A percentile compares a stretch with the other conserved stretches of the same genome.
Evolutionary conservation across 2,113 vertebrate genomes (phyloP).

Genomic region (Helogale parvula): DNA sequence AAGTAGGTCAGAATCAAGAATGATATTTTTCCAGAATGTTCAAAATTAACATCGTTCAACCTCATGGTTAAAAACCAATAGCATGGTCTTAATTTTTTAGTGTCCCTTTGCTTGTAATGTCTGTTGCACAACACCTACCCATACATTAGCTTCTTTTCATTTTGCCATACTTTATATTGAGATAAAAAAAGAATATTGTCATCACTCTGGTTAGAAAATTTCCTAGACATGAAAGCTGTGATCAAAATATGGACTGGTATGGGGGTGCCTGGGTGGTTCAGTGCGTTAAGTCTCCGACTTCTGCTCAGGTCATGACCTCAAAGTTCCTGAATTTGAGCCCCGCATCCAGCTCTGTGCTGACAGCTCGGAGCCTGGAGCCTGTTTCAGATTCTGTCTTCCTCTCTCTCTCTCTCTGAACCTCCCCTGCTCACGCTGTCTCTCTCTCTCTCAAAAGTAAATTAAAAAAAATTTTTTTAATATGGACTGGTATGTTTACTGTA

Average conservation of each 20-base stretch:
- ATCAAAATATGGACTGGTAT: background rate
- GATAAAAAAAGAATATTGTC: background rate
- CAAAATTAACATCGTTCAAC: conserved; percentile 81
- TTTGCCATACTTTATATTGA: background rate
- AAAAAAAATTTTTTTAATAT: background rate
- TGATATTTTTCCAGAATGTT: conserved; percentile 80
- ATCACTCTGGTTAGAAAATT: background rate
- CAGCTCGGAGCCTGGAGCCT: no score
- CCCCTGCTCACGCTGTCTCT: no score
- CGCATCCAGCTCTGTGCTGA: no score
- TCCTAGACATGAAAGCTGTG: background rate
- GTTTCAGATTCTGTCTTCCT: no score
- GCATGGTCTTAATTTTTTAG: background rate
- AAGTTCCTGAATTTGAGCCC: no score
- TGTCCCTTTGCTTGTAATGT: background rate
- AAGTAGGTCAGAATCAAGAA: conserved; percentile 76
- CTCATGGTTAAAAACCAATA: conserved; percentile 36
- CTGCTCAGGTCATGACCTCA: no score
- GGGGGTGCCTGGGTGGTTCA: no score
- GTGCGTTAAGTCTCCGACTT: no score
- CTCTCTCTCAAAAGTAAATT: no score
- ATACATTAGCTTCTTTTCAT: background rate
- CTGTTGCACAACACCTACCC: background rate
- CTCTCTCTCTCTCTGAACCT: no score
- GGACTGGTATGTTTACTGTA: background rate